These are phyloP conservation scores for Dusona sp. DNA, from an alignment of 2,888 invertebrate species.

Conservation along the genomic window DNA sequence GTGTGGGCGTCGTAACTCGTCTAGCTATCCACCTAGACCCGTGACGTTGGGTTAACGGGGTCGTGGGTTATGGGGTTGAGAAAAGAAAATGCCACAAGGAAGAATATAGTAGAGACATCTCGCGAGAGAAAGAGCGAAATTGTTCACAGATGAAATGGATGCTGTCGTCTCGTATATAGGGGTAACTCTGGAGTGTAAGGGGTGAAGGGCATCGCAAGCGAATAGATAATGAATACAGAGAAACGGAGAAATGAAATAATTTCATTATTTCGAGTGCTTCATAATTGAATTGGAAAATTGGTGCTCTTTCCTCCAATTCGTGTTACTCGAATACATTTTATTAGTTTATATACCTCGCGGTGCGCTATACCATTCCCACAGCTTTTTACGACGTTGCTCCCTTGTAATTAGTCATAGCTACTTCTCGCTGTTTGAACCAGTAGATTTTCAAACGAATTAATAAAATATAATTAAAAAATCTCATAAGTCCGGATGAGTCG, in stretches of 20 bases:
- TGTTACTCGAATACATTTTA: not conserved
- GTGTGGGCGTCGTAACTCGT: conserved; percentile 60
- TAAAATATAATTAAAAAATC: not conserved
- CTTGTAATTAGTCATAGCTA: not conserved
- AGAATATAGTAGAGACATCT: conserved; percentile 21
- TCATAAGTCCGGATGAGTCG: not conserved
- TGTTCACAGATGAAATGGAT: conserved; percentile 52
- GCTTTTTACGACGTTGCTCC: not conserved
- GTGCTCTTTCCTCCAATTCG: not conserved
- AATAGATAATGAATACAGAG: conserved; percentile 37
- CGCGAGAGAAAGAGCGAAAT: conserved; percentile 43
- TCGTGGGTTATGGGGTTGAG: conserved; percentile 64
- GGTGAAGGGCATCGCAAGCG: conserved; percentile 26
- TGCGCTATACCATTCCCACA: too few species aligned
- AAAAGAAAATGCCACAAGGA: conserved; percentile 16
- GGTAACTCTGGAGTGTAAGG: not conserved
- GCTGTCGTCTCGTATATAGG: conserved; percentile 22
- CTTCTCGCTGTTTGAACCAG: not conserved
- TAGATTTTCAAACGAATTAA: not conserved
- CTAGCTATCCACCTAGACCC: conserved; percentile 38
- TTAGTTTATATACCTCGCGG: not conserved
- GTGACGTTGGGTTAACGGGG: conserved; percentile 66
- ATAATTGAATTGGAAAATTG: conserved; percentile 13
- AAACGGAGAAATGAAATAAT: conserved; percentile 49
- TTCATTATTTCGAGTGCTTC: conserved; percentile 29